phyloP scores from a whole-genome alignment of 1,140 invertebrate species.

The Calliopsis andreniformis region DNA sequence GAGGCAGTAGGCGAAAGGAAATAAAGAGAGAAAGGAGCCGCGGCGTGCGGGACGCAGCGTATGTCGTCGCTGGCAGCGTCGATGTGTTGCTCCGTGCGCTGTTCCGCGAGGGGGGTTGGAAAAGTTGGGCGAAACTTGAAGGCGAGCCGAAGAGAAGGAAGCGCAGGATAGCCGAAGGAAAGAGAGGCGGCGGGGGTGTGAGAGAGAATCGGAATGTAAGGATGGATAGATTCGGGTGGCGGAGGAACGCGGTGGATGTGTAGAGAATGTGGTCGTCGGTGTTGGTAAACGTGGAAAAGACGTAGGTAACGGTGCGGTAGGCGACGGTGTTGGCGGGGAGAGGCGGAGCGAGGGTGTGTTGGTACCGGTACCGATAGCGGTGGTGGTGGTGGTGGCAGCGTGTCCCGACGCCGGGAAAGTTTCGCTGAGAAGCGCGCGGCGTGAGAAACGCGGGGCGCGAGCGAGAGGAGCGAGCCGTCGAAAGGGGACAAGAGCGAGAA shows the following conservation, averaged over 20 bases:
- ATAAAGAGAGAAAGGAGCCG: conserved; percentile 45
- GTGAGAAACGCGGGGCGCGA: conserved; percentile 58
- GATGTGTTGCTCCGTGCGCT: conserved; percentile 24
- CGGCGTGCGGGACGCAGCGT: conserved; percentile 47
- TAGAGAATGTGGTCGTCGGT: conserved; percentile 51
- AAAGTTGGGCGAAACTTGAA: conserved; percentile 72
- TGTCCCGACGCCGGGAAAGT: conserved; percentile 74
- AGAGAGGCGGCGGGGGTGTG: conserved; percentile 40
- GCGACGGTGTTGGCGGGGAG: conserved; percentile 32
- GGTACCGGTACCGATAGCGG: conserved; percentile 21
- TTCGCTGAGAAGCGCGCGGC: conserved; percentile 68
- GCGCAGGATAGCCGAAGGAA: conserved; percentile 37
- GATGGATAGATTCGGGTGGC: conserved; percentile 41
- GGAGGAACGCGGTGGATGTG: conserved; percentile 47
- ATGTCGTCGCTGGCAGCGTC: conserved; percentile 62
- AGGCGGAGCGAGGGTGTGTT: conserved; percentile 44
- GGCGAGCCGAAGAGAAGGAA: conserved; percentile 62
- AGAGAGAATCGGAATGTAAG: conserved; percentile 57
- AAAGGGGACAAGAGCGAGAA: conserved; percentile 60
- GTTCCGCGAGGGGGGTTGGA: conserved; percentile 50
- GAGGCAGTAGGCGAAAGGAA: conserved; percentile 26
- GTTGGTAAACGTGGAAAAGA: conserved; percentile 57
- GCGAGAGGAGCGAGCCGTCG: conserved; percentile 40
- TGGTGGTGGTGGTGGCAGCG: conserved; percentile 58
- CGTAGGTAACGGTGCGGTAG: conserved; percentile 48